phyloP scores from a whole-genome alignment of 2,113 vertebrate genomes.

The Psilopsiagon aymara region DNA sequence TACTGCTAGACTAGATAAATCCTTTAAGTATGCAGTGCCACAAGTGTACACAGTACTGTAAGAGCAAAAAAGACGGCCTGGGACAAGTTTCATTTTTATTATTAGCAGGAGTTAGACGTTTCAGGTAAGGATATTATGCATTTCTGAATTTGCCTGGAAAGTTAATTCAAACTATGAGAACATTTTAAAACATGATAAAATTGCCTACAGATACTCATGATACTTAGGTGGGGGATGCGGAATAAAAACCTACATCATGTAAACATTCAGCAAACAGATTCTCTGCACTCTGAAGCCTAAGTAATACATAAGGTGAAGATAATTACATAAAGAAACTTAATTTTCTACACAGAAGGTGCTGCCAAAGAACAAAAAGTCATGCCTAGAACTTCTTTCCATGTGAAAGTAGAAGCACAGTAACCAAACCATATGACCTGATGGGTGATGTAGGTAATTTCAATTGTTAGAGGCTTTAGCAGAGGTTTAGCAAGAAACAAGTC shows the following conservation, averaged over 20 bases:
- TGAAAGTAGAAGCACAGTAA: conserved; percentile 18
- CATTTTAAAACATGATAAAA: conserved; percentile 61
- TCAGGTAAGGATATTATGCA: conserved; percentile 57
- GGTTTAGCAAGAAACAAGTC: conserved; percentile 9
- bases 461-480: conserved; percentile 13
- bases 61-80: conserved; percentile 65
- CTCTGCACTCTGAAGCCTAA: conserved; percentile 49
- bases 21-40: conserved; percentile 63
- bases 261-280: conserved; percentile 63
- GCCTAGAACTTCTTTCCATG: not conserved
- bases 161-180: conserved; percentile 56
- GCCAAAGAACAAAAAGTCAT: conserved; percentile 25
- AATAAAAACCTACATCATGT: conserved; percentile 58
- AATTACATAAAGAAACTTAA: conserved; percentile 44
- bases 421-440: not conserved
- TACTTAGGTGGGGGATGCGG: conserved; percentile 17
- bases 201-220: conserved; percentile 40
- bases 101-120: conserved; percentile 67
- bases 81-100: conserved; percentile 68
- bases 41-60: conserved; percentile 64
- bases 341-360: conserved; percentile 46
- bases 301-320: conserved; percentile 24
- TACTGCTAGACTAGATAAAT: conserved; percentile 56
- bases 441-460: not conserved
- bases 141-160: conserved; percentile 64